A percentile compares a stretch with the other conserved stretches of the same genome.
These are phyloP conservation scores for Salvator merianae DNA, from an alignment of 2,113 vertebrate genomes.

Conservation along the genomic window DNA sequence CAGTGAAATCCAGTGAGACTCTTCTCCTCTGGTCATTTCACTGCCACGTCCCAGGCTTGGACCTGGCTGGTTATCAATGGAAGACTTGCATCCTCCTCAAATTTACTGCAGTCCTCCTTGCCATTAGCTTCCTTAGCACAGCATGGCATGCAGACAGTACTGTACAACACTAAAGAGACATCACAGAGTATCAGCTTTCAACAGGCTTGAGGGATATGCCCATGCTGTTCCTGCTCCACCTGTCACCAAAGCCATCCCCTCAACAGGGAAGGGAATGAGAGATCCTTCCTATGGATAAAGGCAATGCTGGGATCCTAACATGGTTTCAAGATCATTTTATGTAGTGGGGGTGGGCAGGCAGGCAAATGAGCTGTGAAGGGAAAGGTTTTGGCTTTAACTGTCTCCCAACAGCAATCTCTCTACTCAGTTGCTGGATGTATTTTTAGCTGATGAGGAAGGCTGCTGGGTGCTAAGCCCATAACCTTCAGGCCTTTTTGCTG, in stretches of 20 bases:
- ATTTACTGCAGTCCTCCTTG: not conserved
- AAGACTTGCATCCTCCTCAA: not conserved
- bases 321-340: not conserved
- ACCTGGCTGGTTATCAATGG: no score
- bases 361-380: no score
- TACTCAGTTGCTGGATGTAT: conserved; percentile 51
- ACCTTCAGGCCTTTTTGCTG: conserved; percentile 57
- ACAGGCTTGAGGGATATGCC: no score
- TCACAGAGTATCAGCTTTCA: not conserved
- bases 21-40: no score
- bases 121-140: not conserved
- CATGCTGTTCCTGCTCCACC: not conserved
- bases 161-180: not conserved
- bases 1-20: no score
- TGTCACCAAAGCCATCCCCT: not conserved
- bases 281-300: not conserved
- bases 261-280: not conserved
- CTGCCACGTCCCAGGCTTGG: no score
- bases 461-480: conserved; percentile 55
- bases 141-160: not conserved
- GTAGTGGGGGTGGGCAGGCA: no score
- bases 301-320: not conserved
- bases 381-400: not conserved
- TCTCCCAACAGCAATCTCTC: not conserved
- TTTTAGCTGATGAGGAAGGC: conserved; percentile 58